Evolutionary conservation across 2,888 invertebrate species (phyloP), one percentile per base, ranked within the genome.

Genomic region (Cosmopolites sordidus): DNA sequence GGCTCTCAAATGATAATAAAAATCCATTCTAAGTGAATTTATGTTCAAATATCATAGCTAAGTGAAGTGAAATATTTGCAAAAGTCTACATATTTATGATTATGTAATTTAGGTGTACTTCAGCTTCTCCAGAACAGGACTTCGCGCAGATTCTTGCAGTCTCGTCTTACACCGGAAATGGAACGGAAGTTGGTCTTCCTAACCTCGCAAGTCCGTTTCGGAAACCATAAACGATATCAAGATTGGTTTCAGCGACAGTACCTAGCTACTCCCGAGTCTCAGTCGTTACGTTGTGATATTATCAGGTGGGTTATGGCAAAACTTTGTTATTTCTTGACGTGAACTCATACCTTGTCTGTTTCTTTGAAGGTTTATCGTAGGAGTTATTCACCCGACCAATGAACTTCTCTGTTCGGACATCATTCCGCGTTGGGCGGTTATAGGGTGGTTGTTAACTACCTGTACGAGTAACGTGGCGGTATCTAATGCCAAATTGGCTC

Each of bases 241-340:
- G 93, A 94, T 69, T 95, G 94, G 94, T 92, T 94, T 75, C 92
- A 92, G 74, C 80, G 88, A 66, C 85, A 93, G 80, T 94, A 93
- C 75, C 79, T 95, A 63, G 87, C 91, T 12, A 92, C 92, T 2
- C 88, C 90, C 2, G 95, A 95, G 76, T 91, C 92, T 58, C 92
- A 93, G 72, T 88, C 92, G 18, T 77, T 95, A 46, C 79, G 94
- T 62, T 92, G 92, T 77, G 94, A 95, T 76, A 85, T 95, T 74
- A 95, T 95, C 68, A 81, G 58, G 58, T 58, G 17, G 14, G 43
- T 40, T 3, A 16, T 16, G 40, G 16, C 40, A 40, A 40, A n/a
- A 40, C 16, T 15, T 15, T 40, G 15, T 40, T 16, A 15, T 15
- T 15, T 40, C 14, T 15, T 22, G 22, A 22, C 22, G 22, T 40